Base-by-base conservation (phyloP, 2,797 vertebrate species). In the Cynopterus sphinx region DNA sequence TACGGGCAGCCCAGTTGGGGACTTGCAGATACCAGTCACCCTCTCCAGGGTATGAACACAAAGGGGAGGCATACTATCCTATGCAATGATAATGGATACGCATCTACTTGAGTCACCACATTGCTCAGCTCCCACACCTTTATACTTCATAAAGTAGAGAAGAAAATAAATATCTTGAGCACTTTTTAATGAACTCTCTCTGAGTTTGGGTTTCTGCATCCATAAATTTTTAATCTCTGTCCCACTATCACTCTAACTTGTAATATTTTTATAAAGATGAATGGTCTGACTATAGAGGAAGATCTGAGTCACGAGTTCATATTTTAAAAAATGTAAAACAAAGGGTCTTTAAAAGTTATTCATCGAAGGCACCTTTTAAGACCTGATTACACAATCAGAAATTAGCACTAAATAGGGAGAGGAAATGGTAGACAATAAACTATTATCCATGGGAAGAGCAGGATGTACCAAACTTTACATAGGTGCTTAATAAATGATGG, bases 241-340 rank as follows among this genome's bases (percentile, higher is more conserved):
- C 67, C 51, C 26, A 59, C 49, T 92, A 1, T 67, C 41, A 63
- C 17, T 24, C 41, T 84, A 33, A 77, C 24, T 77, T 51, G 19
- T 59, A 93, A 75, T 55, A 65, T 31, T 94, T 95, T 96, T 90
- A 11, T 78, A 88, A 94, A 82, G 86, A 94, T 55, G 36, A 46
- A 57, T 63, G 55, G 3, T 36, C 36, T 85, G 28, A 67, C 36
- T 61, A 55, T 46, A 61, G 22, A 85, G 70, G 33, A 85, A 88
- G n/a, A 74, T 67, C 77, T 51, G 70, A 77, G 59, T 73, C 24
- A 21, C 71, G 41, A 79, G 57, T 87, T 81, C 33, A 81, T 46
- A 70, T 83, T 26, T 3, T 39, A 92, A 84, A 92, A 39, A 43
- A 73, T 9, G 24, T 81, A 63, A 51, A 92, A 63, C 61, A 96